These are phyloP conservation scores for Reinhardtius hippoglossoides DNA, from an alignment of 2,113 vertebrate genomes.

Conservation along the genomic window DNA sequence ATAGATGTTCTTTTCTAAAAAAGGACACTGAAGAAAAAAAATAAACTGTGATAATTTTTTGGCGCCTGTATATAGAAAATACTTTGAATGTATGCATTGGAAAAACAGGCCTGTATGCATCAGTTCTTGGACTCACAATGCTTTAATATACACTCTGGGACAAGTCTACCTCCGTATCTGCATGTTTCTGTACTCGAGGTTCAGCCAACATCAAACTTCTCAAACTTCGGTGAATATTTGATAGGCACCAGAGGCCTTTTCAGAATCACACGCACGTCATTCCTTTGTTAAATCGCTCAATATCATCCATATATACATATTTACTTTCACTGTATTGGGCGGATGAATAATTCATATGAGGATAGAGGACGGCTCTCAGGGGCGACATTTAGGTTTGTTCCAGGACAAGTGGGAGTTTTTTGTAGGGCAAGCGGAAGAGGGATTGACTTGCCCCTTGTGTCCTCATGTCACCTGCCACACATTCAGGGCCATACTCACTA, in stretches of 20 bases:
- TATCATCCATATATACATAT: conserved; percentile 58
- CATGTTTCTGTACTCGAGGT: conserved; percentile 14
- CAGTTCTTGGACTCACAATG: conserved; percentile 15
- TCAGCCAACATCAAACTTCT: conserved; percentile 17
- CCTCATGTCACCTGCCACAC: not conserved
- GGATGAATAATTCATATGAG: conserved; percentile 65
- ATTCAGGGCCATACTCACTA: not conserved
- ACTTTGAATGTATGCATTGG: conserved; percentile 2
- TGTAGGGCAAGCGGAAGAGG: not conserved
- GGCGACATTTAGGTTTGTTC: not conserved
- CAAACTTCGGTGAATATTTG: conserved; percentile 45
- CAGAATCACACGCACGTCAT: not conserved
- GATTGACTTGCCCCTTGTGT: not conserved
- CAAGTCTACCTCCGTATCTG: conserved; percentile 15
- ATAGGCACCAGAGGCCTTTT: conserved; percentile 12
- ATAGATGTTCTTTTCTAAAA: not conserved
- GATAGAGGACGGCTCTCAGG: conserved; percentile 32
- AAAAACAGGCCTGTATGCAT: conserved; percentile 14
- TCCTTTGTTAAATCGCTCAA: conserved; percentile 61
- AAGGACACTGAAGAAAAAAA: not conserved
- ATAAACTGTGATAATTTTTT: not conserved
- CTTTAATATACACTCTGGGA: conserved; percentile 2
- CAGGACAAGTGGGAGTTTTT: not conserved
- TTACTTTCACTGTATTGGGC: conserved; percentile 42
- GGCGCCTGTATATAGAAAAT: not conserved